Evolutionary conservation across 2,113 vertebrate genomes (phyloP).

Genomic region (Parus major): DNA sequence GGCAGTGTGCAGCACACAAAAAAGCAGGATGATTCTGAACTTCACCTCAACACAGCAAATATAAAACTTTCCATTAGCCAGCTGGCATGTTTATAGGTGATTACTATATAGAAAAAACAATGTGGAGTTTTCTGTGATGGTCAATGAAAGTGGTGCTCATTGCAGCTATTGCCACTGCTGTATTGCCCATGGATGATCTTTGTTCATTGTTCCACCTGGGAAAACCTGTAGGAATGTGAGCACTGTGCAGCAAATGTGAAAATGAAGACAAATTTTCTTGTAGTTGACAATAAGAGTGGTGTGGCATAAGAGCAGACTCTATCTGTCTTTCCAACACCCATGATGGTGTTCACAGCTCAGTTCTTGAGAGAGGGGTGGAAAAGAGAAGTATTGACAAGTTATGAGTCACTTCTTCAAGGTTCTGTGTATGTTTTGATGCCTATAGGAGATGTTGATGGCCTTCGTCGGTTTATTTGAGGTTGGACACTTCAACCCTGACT

Average conservation of each 20-base stretch:
- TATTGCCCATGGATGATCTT: not conserved
- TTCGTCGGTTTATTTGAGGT: not conserved
- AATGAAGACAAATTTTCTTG: not conserved
- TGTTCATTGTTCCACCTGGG: not conserved
- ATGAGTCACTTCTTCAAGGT: not conserved
- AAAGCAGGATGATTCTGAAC: not conserved
- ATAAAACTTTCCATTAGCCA: not conserved
- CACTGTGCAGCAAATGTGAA: not conserved
- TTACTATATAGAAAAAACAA: not conserved
- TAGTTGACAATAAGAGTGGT: not conserved
- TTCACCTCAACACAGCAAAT: not conserved
- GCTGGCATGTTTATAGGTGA: not conserved
- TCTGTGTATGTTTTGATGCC: not conserved
- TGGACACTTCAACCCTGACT: not conserved
- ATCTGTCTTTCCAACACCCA: not conserved
- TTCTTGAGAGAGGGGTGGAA: not conserved
- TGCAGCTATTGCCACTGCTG: not conserved
- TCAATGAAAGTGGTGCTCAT: not conserved
- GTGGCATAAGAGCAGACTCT: not conserved
- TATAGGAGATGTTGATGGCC: not conserved
- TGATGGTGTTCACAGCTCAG: not conserved
- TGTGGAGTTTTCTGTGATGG: not conserved
- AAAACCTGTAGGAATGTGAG: not conserved
- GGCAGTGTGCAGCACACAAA: not conserved
- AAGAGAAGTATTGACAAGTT: not conserved